Conservation (phyloP, 2,113 vertebrate species). For the Gymnogyps californianus region DNA sequence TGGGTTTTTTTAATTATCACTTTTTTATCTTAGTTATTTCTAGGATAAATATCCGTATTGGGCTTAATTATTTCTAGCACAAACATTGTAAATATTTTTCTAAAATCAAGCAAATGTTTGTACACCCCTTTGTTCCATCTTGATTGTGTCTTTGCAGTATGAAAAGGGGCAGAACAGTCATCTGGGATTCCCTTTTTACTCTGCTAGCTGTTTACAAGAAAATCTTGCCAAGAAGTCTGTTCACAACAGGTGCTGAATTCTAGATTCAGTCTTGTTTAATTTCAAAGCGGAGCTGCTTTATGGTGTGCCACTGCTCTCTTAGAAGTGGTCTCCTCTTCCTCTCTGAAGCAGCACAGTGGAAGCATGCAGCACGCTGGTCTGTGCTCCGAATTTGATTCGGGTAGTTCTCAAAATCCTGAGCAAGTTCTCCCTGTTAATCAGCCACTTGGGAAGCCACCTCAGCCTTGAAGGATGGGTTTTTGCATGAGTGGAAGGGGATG, state of each 20-base stretch:
- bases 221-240: neutral
- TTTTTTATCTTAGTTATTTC: neutral
- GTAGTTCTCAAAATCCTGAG: neutral
- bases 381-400: fast-evolving
- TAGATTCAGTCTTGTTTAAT: neutral
- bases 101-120: neutral
- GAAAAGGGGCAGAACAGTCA: slow-evolving; percentile 1
- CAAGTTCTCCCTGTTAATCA: neutral
- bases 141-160: neutral
- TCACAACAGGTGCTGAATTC: slow-evolving; percentile 35
- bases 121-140: neutral
- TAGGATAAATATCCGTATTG: neutral
- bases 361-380: neutral
- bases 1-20: neutral
- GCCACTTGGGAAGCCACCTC: neutral
- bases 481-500: neutral
- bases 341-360: neutral
- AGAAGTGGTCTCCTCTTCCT: neutral
- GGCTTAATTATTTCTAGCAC: neutral
- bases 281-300: neutral
- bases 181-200: neutral
- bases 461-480: neutral
- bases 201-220: neutral
- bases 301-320: neutral
- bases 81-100: slow-evolving; percentile 33